Percentiles rank a stretch among this genome's conserved stretches.
These are phyloP conservation scores for Ernsta delagoae DNA, from an alignment of 2,888 invertebrate species.

Conservation along the genomic window DNA sequence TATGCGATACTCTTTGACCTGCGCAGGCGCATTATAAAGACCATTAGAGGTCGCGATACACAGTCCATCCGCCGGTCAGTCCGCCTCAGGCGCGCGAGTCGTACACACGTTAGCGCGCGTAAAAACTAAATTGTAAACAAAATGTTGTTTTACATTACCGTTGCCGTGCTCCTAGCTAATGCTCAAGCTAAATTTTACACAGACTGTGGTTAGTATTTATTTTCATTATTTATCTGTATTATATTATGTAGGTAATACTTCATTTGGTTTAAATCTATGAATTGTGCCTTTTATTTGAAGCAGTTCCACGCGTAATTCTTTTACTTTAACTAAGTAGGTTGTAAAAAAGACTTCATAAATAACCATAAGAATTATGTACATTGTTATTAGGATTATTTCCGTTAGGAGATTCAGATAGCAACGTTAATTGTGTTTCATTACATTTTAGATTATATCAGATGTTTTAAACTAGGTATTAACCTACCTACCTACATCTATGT, in stretches of 20 bases:
- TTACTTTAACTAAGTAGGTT: too few relatives aligned
- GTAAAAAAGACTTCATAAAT: too few relatives aligned
- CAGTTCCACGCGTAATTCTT: too few relatives aligned
- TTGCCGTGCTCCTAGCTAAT: slow-evolving; percentile 65
- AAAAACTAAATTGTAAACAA: slow-evolving; percentile 44
- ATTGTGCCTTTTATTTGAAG: too few relatives aligned
- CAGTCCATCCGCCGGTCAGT: slow-evolving; percentile 64
- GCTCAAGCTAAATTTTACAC: slow-evolving; percentile 74
- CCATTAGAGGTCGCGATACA: slow-evolving; percentile 66
- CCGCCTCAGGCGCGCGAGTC: slow-evolving; percentile 68
- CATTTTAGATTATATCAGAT: background rate
- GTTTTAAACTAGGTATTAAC: background rate
- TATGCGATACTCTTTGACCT: slow-evolving; percentile 63
- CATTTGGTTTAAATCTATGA: too few relatives aligned
- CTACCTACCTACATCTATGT: background rate
- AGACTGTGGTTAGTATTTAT: slow-evolving; percentile 64
- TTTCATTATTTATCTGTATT: too few relatives aligned
- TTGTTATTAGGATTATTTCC: slow-evolving; percentile 1
- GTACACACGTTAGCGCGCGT: slow-evolving; percentile 73
- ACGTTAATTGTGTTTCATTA: background rate
- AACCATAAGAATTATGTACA: background rate
- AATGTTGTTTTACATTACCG: slow-evolving; percentile 67
- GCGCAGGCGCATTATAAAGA: slow-evolving; percentile 74
- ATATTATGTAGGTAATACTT: too few relatives aligned
- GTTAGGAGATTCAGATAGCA: background rate